phyloP scores from a whole-genome alignment of 2,113 vertebrate species.

The Ptilorrhoa leucosticta region DNA sequence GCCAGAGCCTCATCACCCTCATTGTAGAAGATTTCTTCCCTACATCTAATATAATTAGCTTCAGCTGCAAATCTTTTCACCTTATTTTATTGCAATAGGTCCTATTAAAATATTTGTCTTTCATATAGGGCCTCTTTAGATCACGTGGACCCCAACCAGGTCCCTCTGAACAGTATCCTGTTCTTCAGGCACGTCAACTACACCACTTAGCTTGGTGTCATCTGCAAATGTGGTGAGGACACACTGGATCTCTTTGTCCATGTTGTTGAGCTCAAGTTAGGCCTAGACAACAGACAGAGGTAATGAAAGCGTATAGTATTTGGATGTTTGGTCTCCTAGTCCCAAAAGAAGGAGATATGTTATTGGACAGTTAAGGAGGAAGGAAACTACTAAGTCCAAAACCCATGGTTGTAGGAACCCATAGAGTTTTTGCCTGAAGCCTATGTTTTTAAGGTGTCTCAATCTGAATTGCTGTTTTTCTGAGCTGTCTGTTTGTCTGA shows the following conservation, averaged over 20 bases:
- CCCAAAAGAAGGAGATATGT: neutral
- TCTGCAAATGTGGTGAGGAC: neutral
- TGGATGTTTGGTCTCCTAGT: neutral
- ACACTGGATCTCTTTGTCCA: fast-evolving
- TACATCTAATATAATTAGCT: neutral
- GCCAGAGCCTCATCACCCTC: neutral
- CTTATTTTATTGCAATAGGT: neutral
- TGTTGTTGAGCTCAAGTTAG: neutral
- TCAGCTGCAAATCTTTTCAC: neutral
- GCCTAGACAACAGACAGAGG: neutral
- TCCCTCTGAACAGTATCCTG: neutral
- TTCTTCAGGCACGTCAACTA: neutral
- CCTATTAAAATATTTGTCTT: neutral
- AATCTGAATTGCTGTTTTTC: neutral
- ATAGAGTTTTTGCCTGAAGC: neutral
- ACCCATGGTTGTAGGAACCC: fast-evolving
- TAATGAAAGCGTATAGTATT: neutral
- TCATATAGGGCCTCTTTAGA: too few species aligned
- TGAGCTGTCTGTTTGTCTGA: neutral
- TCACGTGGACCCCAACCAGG: neutral
- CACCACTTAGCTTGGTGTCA: neutral
- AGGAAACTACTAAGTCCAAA: neutral
- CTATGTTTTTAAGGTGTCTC: neutral
- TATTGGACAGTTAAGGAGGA: neutral
- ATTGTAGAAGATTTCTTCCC: neutral